phyloP scores from a whole-genome alignment of 2,113 vertebrate genomes.

The Heteronetta atricapilla region DNA sequence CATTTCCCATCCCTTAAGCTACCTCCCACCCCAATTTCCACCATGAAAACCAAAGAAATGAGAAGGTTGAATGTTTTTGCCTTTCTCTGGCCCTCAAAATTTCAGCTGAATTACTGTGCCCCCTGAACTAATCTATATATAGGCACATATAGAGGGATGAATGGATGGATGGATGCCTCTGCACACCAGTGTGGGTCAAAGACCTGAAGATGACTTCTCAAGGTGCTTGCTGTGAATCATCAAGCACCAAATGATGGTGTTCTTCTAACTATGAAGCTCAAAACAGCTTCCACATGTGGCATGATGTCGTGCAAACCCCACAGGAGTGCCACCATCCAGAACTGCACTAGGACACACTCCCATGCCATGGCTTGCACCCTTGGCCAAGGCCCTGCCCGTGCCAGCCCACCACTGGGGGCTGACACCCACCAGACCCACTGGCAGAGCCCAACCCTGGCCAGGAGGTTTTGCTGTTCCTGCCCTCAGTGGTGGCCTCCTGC shows the following conservation, averaged over 20 bases:
- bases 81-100: neutral
- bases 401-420: neutral
- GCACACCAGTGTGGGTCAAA: neutral
- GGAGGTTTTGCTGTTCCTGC: neutral
- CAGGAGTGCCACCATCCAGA: neutral
- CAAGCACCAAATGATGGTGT: neutral
- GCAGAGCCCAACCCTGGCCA: neutral
- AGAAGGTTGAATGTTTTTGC: neutral
- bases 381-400: neutral
- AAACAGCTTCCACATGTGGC: neutral
- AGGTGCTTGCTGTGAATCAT: neutral
- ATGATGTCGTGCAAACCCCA: neutral
- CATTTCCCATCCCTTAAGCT: neutral
- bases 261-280: neutral
- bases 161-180: accelerated
- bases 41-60: neutral
- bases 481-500: neutral
- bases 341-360: neutral
- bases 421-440: neutral
- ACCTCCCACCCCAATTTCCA: neutral
- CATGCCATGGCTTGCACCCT: too few relatives aligned
- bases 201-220: neutral
- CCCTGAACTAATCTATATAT: neutral
- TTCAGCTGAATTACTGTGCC: neutral
- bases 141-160: neutral